A percentile compares a stretch with the other conserved stretches of the same genome.
These are phyloP conservation scores for Poliocrania exsul DNA, from an alignment of 2,797 vertebrate genomes.

Conservation along the genomic window DNA sequence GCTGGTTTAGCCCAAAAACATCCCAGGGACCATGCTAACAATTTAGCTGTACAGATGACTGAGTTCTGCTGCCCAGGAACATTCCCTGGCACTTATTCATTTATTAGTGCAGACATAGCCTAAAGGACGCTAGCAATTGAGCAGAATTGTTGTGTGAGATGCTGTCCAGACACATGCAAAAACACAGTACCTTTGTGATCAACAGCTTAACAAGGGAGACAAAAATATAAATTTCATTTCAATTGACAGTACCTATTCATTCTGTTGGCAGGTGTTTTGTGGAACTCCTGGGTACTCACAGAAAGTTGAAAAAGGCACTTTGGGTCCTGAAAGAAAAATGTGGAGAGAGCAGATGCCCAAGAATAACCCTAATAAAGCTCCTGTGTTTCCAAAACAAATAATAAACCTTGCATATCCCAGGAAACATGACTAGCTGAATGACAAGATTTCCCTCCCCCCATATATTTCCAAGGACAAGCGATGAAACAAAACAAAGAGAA, in stretches of 20 bases:
- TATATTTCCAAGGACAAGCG: background rate
- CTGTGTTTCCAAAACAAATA: constrained; percentile 65
- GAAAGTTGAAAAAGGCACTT: background rate
- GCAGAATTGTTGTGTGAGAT: background rate
- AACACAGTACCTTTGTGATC: background rate
- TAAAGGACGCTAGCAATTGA: background rate
- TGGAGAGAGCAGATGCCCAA: constrained; percentile 13
- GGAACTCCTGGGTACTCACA: background rate
- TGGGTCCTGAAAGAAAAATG: constrained; percentile 25
- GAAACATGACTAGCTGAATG: constrained; percentile 27
- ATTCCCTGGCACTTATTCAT: background rate
- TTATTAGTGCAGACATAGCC: background rate
- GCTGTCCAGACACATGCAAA: background rate
- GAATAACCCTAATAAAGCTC: constrained; percentile 36
- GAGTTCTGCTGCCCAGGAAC: background rate
- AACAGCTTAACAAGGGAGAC: background rate
- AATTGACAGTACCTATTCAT: background rate
- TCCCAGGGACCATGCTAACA: background rate
- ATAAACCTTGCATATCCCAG: constrained; percentile 62
- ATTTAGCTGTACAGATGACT: background rate
- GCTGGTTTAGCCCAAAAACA: background rate
- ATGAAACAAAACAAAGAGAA: background rate
- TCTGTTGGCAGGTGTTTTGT: background rate
- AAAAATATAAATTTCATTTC: background rate
- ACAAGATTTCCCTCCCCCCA: background rate